Conservation (phyloP, 1,140 invertebrate genomes). For the Diachasmimorpha longicaudata region DNA sequence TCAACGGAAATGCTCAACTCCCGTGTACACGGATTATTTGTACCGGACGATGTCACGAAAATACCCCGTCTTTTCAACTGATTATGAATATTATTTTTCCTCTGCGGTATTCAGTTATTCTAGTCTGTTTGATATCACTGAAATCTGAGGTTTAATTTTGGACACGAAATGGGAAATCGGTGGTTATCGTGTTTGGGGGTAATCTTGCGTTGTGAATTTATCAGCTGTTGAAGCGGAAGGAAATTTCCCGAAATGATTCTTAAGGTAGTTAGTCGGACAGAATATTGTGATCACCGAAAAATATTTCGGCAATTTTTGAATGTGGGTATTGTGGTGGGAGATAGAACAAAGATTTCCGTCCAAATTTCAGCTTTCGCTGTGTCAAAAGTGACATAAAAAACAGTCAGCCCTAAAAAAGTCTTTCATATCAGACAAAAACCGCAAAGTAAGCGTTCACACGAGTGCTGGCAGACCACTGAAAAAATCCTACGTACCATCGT, state of each 20-base stretch:
- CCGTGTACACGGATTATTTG: constrained; percentile 14
- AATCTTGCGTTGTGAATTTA: background rate
- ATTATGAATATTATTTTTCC: background rate
- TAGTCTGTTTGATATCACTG: background rate
- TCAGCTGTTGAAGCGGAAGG: too few species aligned
- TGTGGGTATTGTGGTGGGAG: too few species aligned
- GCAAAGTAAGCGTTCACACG: background rate
- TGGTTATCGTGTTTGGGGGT: background rate
- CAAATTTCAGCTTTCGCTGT: too few species aligned
- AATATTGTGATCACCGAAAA: too few species aligned
- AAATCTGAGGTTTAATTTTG: background rate
- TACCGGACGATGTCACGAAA: constrained; percentile 7
- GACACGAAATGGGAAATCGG: background rate
- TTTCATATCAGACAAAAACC: too few species aligned
- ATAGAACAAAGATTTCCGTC: too few species aligned
- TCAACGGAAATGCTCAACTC: constrained; percentile 22
- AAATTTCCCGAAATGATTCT: too few species aligned
- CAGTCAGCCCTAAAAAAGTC: too few species aligned
- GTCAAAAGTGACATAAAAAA: too few species aligned
- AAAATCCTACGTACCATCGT: background rate
- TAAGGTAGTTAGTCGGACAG: too few species aligned
- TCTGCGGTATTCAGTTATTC: background rate
- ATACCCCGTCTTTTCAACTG: background rate
- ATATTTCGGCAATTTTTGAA: too few species aligned
- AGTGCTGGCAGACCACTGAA: background rate